A percentile compares a stretch with the other conserved stretches of the same genome.
Evolutionary conservation across 2,113 vertebrate species (phyloP).

Genomic region (Oreotrochilus melanogaster): DNA sequence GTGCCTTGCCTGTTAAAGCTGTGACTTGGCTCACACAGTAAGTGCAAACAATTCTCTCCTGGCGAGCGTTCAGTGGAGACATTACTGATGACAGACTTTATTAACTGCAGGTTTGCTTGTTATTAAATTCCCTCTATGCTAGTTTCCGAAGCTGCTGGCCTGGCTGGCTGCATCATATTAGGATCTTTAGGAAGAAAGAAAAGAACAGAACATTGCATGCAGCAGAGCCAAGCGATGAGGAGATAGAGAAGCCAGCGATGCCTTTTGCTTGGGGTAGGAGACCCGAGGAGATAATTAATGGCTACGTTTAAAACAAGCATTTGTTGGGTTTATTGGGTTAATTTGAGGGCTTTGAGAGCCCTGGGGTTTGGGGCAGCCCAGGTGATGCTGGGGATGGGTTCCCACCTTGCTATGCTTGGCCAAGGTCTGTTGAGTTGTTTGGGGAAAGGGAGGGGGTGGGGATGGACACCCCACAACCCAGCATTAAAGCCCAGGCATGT

Average conservation of each 20-base stretch:
- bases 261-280: background rate
- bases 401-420: background rate
- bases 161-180: constrained; percentile 48
- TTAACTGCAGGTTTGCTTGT: constrained; percentile 70
- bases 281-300: constrained; percentile 49
- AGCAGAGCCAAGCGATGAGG: constrained; percentile 25
- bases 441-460: too few species aligned
- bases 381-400: constrained; percentile 40
- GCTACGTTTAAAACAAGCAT: constrained; percentile 48
- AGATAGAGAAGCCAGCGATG: constrained; percentile 32
- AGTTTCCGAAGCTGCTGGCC: constrained; percentile 63
- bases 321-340: constrained; percentile 36
- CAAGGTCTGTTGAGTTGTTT: background rate
- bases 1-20: constrained; percentile 57
- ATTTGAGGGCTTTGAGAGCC: background rate
- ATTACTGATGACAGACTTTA: constrained; percentile 74
- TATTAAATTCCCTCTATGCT: constrained; percentile 61
- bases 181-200: constrained; percentile 52
- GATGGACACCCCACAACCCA: too few species aligned
- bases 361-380: constrained; percentile 2
- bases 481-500: background rate
- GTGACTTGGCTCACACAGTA: constrained; percentile 73
- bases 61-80: constrained; percentile 62
- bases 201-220: constrained; percentile 63
- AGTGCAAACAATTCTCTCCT: constrained; percentile 70